A percentile compares a stretch with the other conserved stretches of the same genome.
Evolutionary conservation across 2,113 vertebrate genomes (phyloP).

Genomic region (Haemorhous mexicanus): DNA sequence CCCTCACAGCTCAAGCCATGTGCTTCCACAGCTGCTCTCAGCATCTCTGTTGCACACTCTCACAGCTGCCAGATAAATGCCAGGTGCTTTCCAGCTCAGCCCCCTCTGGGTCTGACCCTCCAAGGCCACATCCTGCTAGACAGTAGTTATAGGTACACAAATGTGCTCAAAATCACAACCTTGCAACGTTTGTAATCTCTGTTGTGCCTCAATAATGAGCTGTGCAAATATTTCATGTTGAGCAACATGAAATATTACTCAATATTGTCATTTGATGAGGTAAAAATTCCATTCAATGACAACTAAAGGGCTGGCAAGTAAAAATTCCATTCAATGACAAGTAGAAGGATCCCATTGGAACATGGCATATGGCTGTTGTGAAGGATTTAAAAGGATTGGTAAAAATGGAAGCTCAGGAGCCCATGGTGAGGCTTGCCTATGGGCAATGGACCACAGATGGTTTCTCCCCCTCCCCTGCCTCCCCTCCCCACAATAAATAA

Average conservation of each 20-base stretch:
- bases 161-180: not conserved
- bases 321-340: not conserved
- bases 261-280: not conserved
- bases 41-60: not conserved
- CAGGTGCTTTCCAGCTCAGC: not conserved
- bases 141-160: not conserved
- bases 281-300: not conserved
- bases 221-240: not conserved
- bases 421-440: not conserved
- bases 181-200: not conserved
- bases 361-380: not conserved
- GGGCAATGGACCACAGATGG: not conserved
- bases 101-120: not conserved
- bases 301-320: not conserved
- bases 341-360: not conserved
- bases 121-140: not conserved
- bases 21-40: not conserved
- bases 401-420: not conserved
- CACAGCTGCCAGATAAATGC: not conserved
- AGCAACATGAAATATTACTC: not conserved
- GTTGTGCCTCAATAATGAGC: not conserved
- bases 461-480: not conserved
- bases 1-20: not conserved
- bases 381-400: not conserved
- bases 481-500: not conserved